Conservation (phyloP, 2,888 invertebrate genomes). For the Hoplodrina ambigua region DNA sequence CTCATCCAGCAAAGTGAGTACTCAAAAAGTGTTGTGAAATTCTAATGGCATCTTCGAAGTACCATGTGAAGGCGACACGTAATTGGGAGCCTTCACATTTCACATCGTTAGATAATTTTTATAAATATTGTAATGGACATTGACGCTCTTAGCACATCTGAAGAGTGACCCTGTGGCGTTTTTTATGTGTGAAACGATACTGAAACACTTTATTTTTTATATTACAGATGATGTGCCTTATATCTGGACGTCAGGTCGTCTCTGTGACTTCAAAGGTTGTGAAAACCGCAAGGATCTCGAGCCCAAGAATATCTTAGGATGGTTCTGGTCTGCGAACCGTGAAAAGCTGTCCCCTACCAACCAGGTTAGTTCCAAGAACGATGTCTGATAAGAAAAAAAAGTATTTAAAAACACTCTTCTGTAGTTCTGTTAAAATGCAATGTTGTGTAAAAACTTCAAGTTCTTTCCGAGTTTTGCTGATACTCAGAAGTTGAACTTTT, state of each 20-base stretch:
- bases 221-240: constrained; percentile 95
- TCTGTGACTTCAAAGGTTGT: constrained; percentile 98
- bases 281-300: constrained; percentile 96
- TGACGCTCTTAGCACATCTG: constrained; percentile 48
- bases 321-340: constrained; percentile 98
- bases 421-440: too few species aligned
- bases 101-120: constrained; percentile 45
- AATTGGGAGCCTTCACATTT: constrained; percentile 65
- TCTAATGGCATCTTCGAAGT: constrained; percentile 37
- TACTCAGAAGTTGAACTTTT: too few species aligned
- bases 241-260: constrained; percentile 97
- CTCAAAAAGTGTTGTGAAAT: constrained; percentile 44
- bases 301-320: constrained; percentile 95
- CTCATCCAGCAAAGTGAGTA: constrained; percentile 94
- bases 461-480: too few species aligned
- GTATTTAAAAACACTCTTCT: too few species aligned
- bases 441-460: too few species aligned
- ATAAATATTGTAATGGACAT: constrained; percentile 58
- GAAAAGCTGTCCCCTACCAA: constrained; percentile 96
- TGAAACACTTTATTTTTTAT: constrained; percentile 25
- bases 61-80: constrained; percentile 47
- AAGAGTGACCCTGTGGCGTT: constrained; percentile 46
- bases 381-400: too few species aligned
- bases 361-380: constrained; percentile 80
- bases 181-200: constrained; percentile 34